These are phyloP conservation scores for Sarcoramphus papa DNA, from an alignment of 2,797 vertebrate species.

Conservation along the genomic window DNA sequence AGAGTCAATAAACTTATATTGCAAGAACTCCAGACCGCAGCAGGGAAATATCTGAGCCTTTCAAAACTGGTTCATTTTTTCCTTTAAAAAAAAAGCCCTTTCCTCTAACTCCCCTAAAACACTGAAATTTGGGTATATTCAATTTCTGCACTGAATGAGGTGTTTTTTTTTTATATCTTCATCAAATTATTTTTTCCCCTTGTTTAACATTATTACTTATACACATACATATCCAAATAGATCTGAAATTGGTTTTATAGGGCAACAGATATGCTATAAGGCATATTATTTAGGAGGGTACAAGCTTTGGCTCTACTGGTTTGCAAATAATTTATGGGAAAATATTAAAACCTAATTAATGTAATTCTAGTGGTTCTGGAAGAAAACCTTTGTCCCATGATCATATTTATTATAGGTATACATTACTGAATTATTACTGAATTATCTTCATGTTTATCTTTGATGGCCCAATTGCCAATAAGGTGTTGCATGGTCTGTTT, in stretches of 20 bases:
- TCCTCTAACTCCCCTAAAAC: background rate
- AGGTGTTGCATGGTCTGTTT: background rate
- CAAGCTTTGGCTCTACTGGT: background rate
- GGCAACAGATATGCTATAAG: background rate
- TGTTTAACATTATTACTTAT: background rate
- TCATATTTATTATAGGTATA: background rate
- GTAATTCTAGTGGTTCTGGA: background rate
- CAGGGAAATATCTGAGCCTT: constrained; percentile 24
- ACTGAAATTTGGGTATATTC: background rate
- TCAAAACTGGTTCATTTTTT: constrained; percentile 6
- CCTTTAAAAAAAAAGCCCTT: background rate
- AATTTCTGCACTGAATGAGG: background rate
- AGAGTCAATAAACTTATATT: constrained; percentile 49
- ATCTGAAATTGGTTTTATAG: constrained; percentile 1
- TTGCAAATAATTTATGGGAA: background rate
- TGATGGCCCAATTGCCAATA: background rate
- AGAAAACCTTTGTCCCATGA: background rate
- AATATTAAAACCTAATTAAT: constrained; percentile 4
- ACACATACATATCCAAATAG: background rate
- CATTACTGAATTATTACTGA: background rate
- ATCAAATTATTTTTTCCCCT: background rate
- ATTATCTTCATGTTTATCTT: background rate
- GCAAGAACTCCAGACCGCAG: constrained; percentile 13
- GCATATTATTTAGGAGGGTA: background rate
- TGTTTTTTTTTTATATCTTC: background rate